phyloP scores from a whole-genome alignment of 2,888 invertebrate genomes.

The Lithodes maja region DNA sequence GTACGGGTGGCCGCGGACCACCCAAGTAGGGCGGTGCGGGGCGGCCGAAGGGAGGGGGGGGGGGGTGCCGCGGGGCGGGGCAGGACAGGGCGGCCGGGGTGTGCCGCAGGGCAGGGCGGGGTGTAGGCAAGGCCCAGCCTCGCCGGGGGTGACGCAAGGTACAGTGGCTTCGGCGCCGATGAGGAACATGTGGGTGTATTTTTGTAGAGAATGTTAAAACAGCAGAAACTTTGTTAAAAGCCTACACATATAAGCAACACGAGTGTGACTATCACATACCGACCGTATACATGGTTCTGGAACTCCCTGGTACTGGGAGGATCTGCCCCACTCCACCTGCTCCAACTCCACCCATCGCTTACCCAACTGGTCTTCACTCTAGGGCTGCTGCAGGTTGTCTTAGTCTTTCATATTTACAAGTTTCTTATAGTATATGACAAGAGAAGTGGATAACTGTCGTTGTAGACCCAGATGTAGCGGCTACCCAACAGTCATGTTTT shows the following conservation, averaged over 20 bases:
- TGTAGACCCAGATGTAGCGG: not conserved
- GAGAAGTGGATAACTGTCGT: slow-evolving; percentile 51
- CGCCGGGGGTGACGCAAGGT: slow-evolving; percentile 62
- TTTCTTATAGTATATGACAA: slow-evolving; percentile 49
- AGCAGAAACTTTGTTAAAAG: slow-evolving; percentile 68
- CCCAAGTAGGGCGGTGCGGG: slow-evolving; percentile 47
- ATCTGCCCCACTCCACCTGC: slow-evolving; percentile 46
- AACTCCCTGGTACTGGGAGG: slow-evolving; percentile 63
- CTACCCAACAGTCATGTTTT: not conserved
- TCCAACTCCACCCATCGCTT: slow-evolving; percentile 44
- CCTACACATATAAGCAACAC: slow-evolving; percentile 71
- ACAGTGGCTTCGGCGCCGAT: slow-evolving; percentile 63
- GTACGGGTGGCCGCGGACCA: slow-evolving; percentile 66
- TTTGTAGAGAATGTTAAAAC: slow-evolving; percentile 65
- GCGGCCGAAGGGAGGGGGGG: slow-evolving; percentile 33
- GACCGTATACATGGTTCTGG: slow-evolving; percentile 71
- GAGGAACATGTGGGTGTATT: slow-evolving; percentile 65
- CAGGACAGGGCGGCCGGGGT: slow-evolving; percentile 43
- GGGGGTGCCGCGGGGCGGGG: slow-evolving; percentile 44
- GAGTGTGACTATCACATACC: slow-evolving; percentile 71
- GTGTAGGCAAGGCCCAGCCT: slow-evolving; percentile 52
- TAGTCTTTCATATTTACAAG: slow-evolving; percentile 57
- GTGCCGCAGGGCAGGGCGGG: slow-evolving; percentile 43
- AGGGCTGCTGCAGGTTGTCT: slow-evolving; percentile 40
- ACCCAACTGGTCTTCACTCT: slow-evolving; percentile 41